A percentile compares a stretch with the other conserved stretches of the same genome.
Evolutionary conservation across 2,113 vertebrate genomes (phyloP).

Genomic region (Amblyopsis rosae): DNA sequence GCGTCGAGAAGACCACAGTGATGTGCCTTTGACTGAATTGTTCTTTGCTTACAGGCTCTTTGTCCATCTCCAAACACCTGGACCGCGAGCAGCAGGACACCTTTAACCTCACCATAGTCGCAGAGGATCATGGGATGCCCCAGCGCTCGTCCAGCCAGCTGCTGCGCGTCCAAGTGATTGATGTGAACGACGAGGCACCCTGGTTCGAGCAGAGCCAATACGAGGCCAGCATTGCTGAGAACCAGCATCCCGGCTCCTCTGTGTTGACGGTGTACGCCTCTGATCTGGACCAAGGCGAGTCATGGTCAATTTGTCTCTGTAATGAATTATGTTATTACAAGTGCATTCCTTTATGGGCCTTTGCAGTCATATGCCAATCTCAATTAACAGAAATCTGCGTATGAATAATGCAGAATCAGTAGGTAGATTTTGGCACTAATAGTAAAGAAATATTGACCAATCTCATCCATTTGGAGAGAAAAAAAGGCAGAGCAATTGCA

Average conservation of each 20-base stretch:
- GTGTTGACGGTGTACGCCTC: constrained; percentile 84
- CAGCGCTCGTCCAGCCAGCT: constrained; percentile 80
- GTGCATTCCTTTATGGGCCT: too few relatives aligned
- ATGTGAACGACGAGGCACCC: constrained; percentile 92
- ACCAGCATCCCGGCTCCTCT: constrained; percentile 79
- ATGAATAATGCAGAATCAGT: too few relatives aligned
- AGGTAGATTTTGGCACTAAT: too few relatives aligned
- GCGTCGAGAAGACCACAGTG: constrained; percentile 6
- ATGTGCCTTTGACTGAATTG: constrained; percentile 27
- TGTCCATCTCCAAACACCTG: constrained; percentile 87
- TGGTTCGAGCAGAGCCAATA: constrained; percentile 83
- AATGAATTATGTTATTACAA: too few relatives aligned
- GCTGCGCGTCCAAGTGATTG: constrained; percentile 85
- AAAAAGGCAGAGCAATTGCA: too few relatives aligned
- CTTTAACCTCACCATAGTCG: constrained; percentile 88
- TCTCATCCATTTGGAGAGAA: too few relatives aligned
- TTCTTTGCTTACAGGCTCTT: constrained; percentile 78
- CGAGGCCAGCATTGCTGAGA: constrained; percentile 84
- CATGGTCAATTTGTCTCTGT: not conserved
- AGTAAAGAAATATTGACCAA: too few relatives aligned
- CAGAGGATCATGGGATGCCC: constrained; percentile 86
- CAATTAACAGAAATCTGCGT: too few relatives aligned
- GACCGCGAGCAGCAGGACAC: constrained; percentile 87
- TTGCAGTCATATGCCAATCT: too few relatives aligned
- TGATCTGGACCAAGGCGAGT: constrained; percentile 89